Evolutionary conservation across 2,113 vertebrate genomes (phyloP).

Genomic region (Athene cunicularia): DNA sequence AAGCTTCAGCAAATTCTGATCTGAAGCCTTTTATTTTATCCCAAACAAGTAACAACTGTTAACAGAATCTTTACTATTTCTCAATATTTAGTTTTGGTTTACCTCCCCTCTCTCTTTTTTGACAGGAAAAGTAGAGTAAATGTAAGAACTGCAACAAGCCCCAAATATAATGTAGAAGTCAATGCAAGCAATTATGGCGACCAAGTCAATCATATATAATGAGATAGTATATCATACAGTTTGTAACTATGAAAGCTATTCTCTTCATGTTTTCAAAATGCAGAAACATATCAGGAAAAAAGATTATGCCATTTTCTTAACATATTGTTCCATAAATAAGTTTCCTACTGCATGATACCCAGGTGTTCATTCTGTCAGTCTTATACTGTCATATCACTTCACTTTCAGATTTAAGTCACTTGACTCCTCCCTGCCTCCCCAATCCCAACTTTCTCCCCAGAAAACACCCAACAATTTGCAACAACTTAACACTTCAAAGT

Average conservation of each 20-base stretch:
- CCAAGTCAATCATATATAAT: neutral
- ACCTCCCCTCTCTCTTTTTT: neutral
- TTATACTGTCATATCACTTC: neutral
- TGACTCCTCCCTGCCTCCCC: neutral
- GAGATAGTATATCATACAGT: neutral
- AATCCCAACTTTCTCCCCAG: neutral
- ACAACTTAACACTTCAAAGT: neutral
- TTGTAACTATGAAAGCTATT: neutral
- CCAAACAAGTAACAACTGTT: neutral
- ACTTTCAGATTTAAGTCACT: neutral
- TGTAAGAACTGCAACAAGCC: neutral
- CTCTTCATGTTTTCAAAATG: neutral
- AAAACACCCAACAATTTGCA: neutral
- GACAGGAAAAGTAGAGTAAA: neutral
- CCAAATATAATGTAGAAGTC: neutral
- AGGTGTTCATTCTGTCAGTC: neutral
- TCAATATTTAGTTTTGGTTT: neutral
- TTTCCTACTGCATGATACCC: neutral
- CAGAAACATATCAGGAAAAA: neutral
- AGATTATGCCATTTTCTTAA: neutral
- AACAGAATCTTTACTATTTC: neutral
- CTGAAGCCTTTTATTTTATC: neutral
- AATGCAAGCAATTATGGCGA: neutral
- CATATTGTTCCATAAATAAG: neutral
- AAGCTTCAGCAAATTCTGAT: neutral